These are phyloP conservation scores for Poecilia wingei DNA, from an alignment of 2,797 vertebrate species.

Conservation along the genomic window DNA sequence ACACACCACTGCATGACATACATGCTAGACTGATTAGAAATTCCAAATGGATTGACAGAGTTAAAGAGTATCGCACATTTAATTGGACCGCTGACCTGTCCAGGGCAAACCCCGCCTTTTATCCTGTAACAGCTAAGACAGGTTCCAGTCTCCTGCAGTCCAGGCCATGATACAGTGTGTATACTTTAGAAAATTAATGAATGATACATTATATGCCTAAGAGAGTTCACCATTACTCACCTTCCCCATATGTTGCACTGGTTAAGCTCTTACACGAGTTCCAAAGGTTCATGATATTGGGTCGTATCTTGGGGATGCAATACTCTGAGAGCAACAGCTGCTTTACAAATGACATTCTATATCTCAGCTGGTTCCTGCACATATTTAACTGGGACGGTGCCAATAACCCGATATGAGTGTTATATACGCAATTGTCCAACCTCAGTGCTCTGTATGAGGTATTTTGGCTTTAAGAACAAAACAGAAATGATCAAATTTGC, in stretches of 20 bases:
- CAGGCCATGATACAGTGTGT: not conserved
- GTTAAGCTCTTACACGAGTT: constrained; percentile 15
- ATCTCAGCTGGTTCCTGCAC: constrained; percentile 15
- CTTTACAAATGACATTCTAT: constrained; percentile 28
- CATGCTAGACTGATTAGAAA: not conserved
- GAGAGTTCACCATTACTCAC: not conserved
- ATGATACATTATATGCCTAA: constrained; percentile 6
- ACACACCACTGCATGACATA: not conserved
- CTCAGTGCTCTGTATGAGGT: not conserved
- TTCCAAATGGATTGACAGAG: not conserved
- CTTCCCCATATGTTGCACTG: constrained; percentile 11
- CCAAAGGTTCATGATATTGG: constrained; percentile 19
- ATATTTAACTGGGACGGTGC: constrained; percentile 21
- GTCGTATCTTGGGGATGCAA: constrained; percentile 32
- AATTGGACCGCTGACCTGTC: not conserved
- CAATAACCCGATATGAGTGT: constrained; percentile 15
- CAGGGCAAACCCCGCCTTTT: not conserved
- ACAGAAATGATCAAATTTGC: not conserved
- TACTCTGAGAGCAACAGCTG: constrained; percentile 46
- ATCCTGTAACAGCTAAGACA: not conserved
- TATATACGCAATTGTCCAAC: not conserved
- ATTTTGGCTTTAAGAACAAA: constrained; percentile 14
- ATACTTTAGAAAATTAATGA: not conserved
- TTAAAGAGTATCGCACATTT: not conserved
- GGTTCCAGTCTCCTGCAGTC: not conserved